These are phyloP conservation scores for Lithosia quadra DNA, from an alignment of 2,888 invertebrate genomes.

Conservation along the genomic window DNA sequence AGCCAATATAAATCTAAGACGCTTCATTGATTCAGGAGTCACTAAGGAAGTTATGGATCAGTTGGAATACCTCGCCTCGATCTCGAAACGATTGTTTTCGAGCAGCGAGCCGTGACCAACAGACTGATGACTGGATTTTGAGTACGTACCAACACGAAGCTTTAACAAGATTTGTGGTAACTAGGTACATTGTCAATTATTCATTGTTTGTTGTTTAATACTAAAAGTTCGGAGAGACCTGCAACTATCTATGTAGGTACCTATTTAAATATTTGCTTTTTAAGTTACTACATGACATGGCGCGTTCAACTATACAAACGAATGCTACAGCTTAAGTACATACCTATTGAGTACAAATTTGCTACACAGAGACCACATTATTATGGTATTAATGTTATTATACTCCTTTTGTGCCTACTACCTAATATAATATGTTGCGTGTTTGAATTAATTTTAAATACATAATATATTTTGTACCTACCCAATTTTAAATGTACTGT, in stretches of 20 bases:
- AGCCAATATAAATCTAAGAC: constrained; percentile 24
- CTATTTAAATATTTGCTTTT: neutral
- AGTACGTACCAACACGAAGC: constrained; percentile 20
- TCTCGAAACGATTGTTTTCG: constrained; percentile 37
- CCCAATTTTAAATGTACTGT: too few relatives aligned
- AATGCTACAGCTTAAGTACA: too few relatives aligned
- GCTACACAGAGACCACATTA: too few relatives aligned
- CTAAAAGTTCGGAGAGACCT: neutral
- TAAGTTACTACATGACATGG: too few relatives aligned
- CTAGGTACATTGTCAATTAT: constrained; percentile 18
- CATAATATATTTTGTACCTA: too few relatives aligned
- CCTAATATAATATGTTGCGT: too few relatives aligned
- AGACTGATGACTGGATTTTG: constrained; percentile 23
- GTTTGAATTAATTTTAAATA: too few relatives aligned
- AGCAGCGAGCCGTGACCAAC: constrained; percentile 29
- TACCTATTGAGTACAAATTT: too few relatives aligned
- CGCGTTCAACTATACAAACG: too few relatives aligned
- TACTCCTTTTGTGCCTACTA: too few relatives aligned
- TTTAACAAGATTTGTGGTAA: constrained; percentile 17
- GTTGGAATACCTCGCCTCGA: constrained; percentile 24
- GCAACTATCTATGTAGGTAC: neutral
- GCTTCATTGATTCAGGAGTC: constrained; percentile 35
- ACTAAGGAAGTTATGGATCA: constrained; percentile 43
- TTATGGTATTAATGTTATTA: too few relatives aligned
- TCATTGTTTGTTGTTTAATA: constrained; percentile 8